Conservation (phyloP, 2,888 invertebrate genomes). For the Chaetogeoica ovagalla region DNA sequence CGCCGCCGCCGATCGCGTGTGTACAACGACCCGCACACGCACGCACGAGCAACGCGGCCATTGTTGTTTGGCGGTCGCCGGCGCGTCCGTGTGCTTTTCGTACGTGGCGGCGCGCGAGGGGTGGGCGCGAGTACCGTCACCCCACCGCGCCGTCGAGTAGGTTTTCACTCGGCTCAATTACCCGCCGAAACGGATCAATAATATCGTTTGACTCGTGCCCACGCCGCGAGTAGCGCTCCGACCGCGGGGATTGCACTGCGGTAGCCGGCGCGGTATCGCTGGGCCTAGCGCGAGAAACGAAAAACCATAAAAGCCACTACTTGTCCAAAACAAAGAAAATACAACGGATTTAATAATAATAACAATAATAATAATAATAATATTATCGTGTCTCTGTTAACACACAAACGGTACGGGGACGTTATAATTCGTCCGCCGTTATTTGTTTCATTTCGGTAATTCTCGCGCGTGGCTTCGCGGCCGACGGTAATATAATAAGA, state of each 20-base stretch:
- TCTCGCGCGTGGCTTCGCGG: neutral
- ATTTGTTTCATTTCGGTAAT: too few relatives aligned
- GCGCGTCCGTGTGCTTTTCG: neutral
- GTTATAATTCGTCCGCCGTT: too few relatives aligned
- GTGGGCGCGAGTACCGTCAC: neutral
- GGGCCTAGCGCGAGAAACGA: too few relatives aligned
- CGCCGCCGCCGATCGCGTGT: neutral
- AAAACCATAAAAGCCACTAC: too few relatives aligned
- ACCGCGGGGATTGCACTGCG: neutral
- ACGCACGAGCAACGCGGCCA: neutral
- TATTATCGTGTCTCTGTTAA: too few relatives aligned
- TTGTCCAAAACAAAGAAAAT: too few relatives aligned
- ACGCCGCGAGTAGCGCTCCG: slow-evolving; percentile 31
- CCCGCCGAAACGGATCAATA: slow-evolving; percentile 52
- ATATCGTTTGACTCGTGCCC: slow-evolving; percentile 10
- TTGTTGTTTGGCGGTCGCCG: neutral
- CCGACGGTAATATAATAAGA: neutral
- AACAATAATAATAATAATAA: too few relatives aligned
- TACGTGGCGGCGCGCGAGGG: neutral
- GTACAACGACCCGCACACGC: neutral
- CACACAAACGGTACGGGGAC: too few relatives aligned
- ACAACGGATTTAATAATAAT: too few relatives aligned
- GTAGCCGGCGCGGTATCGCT: neutral
- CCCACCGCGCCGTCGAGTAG: neutral
- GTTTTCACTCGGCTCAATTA: slow-evolving; percentile 42